Evolutionary conservation across 1,140 invertebrate genomes (phyloP).

Genomic region (Nasonia longicornis): DNA sequence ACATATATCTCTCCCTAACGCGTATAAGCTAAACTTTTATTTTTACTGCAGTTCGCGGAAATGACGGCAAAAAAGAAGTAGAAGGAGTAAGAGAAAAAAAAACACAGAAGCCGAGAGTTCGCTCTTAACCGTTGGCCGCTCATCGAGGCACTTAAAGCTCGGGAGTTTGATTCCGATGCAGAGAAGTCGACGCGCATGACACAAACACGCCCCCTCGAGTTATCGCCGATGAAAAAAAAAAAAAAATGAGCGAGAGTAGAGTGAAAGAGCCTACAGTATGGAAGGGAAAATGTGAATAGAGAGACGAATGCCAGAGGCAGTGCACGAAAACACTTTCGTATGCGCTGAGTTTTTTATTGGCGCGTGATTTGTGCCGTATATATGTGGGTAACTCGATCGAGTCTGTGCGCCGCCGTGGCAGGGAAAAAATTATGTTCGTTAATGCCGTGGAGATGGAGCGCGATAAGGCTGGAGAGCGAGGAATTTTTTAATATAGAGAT

Average conservation of each 20-base stretch:
- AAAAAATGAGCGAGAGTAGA: background rate
- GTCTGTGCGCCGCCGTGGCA: background rate
- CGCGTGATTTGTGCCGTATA: background rate
- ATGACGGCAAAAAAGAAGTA: background rate
- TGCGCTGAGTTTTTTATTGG: constrained; percentile 7
- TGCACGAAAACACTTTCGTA: background rate
- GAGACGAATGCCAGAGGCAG: constrained; percentile 22
- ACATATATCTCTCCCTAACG: no score
- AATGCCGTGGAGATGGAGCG: background rate
- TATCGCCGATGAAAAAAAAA: constrained; percentile 51
- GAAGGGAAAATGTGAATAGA: constrained; percentile 15
- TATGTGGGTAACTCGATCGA: no score
- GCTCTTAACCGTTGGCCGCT: constrained; percentile 27
- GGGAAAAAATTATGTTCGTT: background rate
- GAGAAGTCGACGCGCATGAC: constrained; percentile 44
- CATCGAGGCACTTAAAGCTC: constrained; percentile 40
- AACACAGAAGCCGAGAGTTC: background rate
- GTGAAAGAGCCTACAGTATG: background rate
- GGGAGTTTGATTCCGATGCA: constrained; percentile 43
- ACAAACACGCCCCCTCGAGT: constrained; percentile 55
- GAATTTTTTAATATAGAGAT: no score
- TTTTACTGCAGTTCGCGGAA: no score
- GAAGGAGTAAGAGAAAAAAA: background rate
- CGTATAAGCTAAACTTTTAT: no score
- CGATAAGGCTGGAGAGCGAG: no score